phyloP scores from a whole-genome alignment of 2,797 vertebrate genomes.

The Chaunax sp. region DNA sequence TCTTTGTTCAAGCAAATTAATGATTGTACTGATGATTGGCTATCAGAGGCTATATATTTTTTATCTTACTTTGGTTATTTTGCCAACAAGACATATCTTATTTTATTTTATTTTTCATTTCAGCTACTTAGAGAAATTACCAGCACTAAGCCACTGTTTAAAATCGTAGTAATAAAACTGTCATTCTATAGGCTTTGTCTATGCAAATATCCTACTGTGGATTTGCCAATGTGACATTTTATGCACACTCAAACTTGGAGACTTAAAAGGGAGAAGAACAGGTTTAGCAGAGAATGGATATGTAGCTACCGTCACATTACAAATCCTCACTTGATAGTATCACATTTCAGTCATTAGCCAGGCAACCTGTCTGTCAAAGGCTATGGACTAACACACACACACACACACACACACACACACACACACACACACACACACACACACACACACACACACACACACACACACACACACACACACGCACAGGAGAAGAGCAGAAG shows the following conservation, averaged over 20 bases:
- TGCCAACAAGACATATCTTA: too few relatives aligned
- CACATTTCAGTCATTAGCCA: conserved; percentile 10
- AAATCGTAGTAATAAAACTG: too few relatives aligned
- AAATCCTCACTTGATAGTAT: neutral
- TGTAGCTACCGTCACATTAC: neutral
- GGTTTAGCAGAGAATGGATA: conserved; percentile 11
- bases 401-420: neutral
- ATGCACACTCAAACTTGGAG: neutral
- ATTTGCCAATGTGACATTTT: neutral
- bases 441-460: neutral
- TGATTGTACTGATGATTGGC: too few relatives aligned
- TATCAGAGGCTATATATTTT: too few relatives aligned
- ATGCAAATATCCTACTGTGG: neutral
- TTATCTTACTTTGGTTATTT: too few relatives aligned
- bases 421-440: conserved; percentile 4
- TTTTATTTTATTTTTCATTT: too few relatives aligned
- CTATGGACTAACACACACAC: conserved; percentile 13
- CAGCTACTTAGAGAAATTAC: too few relatives aligned
- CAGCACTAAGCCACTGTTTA: too few relatives aligned
- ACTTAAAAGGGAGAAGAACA: neutral
- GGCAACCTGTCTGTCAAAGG: neutral
- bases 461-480: neutral
- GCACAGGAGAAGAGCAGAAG: neutral
- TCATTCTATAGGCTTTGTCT: neutral
- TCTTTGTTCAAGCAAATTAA: neutral